phyloP scores from a whole-genome alignment of 2,797 vertebrate genomes.

The Podargus strigoides region DNA sequence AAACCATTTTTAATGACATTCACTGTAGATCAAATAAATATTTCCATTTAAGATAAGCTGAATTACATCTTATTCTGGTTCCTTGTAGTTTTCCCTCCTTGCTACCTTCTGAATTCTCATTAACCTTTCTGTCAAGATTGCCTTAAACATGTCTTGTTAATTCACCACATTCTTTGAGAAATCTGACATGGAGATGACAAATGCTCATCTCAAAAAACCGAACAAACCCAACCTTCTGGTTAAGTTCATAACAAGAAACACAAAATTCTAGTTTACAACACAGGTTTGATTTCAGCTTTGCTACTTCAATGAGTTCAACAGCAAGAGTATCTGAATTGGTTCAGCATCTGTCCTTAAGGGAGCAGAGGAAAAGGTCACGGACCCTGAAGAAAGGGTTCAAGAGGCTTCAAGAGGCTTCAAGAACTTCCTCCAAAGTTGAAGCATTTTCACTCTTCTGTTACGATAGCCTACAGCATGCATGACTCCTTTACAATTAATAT shows the following conservation, averaged over 20 bases:
- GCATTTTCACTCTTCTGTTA: not conserved
- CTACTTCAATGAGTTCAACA: not conserved
- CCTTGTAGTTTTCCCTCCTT: slow-evolving; percentile 7
- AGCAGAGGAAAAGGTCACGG: not conserved
- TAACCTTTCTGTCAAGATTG: slow-evolving; percentile 59
- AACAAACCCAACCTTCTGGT: not conserved
- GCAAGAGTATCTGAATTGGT: not conserved
- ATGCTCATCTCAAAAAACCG: not conserved
- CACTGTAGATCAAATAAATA: not conserved
- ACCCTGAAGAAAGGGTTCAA: not conserved
- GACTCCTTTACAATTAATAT: not conserved
- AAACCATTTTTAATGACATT: not conserved
- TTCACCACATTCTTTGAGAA: slow-evolving; percentile 33
- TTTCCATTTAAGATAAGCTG: not conserved
- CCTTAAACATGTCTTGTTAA: slow-evolving; percentile 38
- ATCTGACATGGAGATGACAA: slow-evolving; percentile 50
- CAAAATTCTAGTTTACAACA: not conserved
- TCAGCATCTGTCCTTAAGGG: not conserved
- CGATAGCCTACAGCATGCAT: not conserved
- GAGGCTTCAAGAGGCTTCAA: not conserved
- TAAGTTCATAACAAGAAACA: not conserved
- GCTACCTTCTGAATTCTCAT: slow-evolving; percentile 42
- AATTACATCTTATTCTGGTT: not conserved
- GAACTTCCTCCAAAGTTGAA: not conserved
- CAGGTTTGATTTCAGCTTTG: not conserved